Conservation (phyloP, 2,888 invertebrate genomes). For the Teinopalpus imperialis region DNA sequence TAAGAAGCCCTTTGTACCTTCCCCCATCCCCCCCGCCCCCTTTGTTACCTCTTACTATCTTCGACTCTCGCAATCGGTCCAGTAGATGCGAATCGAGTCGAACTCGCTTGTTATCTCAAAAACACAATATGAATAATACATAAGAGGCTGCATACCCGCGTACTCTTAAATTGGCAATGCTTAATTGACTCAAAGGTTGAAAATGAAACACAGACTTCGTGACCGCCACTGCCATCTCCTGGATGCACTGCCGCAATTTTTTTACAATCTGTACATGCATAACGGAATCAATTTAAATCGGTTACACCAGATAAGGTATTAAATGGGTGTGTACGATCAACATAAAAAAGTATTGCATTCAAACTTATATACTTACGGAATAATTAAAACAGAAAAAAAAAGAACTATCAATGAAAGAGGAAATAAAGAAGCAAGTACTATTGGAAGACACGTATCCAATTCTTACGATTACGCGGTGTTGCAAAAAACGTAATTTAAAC, state of each 20-base stretch:
- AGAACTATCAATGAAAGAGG: too few species aligned
- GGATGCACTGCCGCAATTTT: conserved; percentile 48
- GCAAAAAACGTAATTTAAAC: too few species aligned
- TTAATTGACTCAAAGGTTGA: conserved; percentile 79
- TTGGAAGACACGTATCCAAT: too few species aligned
- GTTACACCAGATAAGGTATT: conserved; percentile 39
- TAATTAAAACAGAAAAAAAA: neutral
- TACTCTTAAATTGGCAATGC: conserved; percentile 76
- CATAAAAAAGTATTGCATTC: conserved; percentile 9
- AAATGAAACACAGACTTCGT: conserved; percentile 63
- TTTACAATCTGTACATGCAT: conserved; percentile 49
- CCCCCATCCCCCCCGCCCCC: too few species aligned
- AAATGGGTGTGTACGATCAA: conserved; percentile 13
- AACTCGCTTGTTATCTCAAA: conserved; percentile 79
- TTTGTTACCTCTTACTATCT: conserved; percentile 54
- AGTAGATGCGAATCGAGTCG: conserved; percentile 78
- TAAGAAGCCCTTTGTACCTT: conserved; percentile 41
- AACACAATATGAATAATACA: conserved; percentile 81
- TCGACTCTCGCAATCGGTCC: conserved; percentile 64
- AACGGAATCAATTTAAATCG: conserved; percentile 58
- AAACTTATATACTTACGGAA: neutral
- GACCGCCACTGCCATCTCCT: conserved; percentile 33
- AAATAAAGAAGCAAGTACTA: too few species aligned
- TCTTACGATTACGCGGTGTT: too few species aligned
- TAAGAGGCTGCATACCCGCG: conserved; percentile 64